A percentile compares a stretch with the other conserved stretches of the same genome.
Conservation (phyloP, 1,140 invertebrate species). For the Spodoptera litura region DNA sequence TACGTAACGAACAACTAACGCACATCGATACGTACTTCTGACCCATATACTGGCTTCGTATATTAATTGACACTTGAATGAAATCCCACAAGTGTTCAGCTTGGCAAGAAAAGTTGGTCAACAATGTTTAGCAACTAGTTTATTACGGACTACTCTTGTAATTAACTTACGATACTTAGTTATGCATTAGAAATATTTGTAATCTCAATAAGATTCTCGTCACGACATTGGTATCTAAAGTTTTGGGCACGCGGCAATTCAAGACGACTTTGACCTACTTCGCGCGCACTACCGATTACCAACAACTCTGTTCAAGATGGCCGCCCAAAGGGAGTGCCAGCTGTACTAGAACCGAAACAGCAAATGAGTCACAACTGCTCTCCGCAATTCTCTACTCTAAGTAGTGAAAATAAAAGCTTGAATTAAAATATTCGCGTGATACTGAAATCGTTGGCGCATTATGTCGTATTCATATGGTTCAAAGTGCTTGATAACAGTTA, state of each 20-base stretch:
- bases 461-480: conserved; percentile 28
- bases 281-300: conserved; percentile 60
- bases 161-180: neutral
- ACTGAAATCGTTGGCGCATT: conserved; percentile 30
- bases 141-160: neutral
- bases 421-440: neutral
- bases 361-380: conserved; percentile 47
- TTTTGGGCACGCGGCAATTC: conserved; percentile 64
- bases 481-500: neutral
- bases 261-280: conserved; percentile 81
- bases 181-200: neutral
- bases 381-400: conserved; percentile 39
- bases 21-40: too few species aligned
- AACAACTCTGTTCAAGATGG: conserved; percentile 68
- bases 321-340: conserved; percentile 69
- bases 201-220: conserved; percentile 22
- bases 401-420: conserved; percentile 44
- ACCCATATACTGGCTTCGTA: too few species aligned
- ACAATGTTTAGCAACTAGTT: neutral
- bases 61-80: neutral
- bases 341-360: conserved; percentile 48
- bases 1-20: conserved; percentile 58
- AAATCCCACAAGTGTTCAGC: conserved; percentile 20
- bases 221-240: conserved; percentile 26
- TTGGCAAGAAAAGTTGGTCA: neutral